Evolutionary conservation across 2,797 vertebrate species (phyloP).

Genomic region (Pseudotriccus pelzelni): DNA sequence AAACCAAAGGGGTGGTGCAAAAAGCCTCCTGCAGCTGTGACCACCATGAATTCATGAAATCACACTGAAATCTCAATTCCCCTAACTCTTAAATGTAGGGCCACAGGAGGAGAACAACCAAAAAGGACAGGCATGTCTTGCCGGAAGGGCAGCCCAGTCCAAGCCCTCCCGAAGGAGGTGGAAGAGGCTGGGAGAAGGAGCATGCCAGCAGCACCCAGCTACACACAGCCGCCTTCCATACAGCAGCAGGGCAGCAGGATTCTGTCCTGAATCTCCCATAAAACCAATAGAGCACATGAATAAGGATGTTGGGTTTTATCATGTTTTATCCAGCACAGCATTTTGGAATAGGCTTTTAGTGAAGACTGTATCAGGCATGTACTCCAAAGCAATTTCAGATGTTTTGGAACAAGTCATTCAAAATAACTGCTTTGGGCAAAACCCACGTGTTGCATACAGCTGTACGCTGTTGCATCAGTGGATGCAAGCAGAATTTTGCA

Average conservation of each 20-base stretch:
- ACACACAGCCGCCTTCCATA: neutral
- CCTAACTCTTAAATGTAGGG: neutral
- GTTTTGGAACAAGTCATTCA: neutral
- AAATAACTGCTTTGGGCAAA: neutral
- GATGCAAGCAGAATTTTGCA: neutral
- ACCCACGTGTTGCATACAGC: fast-evolving
- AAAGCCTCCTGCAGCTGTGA: neutral
- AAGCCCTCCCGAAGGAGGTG: neutral
- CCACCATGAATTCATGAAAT: neutral
- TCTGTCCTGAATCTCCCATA: neutral
- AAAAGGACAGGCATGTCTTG: neutral
- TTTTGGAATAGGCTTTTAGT: neutral
- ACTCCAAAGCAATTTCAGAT: neutral
- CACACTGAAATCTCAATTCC: neutral
- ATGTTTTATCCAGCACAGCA: neutral
- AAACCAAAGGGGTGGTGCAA: neutral
- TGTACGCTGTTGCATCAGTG: neutral
- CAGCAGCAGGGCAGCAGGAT: neutral
- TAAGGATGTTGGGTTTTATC: neutral
- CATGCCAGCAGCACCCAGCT: neutral
- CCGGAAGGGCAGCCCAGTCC: neutral
- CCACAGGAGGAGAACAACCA: neutral
- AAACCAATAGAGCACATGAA: neutral
- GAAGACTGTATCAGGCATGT: fast-evolving
- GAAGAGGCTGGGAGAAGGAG: neutral